Conservation (phyloP, 2,888 invertebrate species). For the Cremastinae sp. region DNA sequence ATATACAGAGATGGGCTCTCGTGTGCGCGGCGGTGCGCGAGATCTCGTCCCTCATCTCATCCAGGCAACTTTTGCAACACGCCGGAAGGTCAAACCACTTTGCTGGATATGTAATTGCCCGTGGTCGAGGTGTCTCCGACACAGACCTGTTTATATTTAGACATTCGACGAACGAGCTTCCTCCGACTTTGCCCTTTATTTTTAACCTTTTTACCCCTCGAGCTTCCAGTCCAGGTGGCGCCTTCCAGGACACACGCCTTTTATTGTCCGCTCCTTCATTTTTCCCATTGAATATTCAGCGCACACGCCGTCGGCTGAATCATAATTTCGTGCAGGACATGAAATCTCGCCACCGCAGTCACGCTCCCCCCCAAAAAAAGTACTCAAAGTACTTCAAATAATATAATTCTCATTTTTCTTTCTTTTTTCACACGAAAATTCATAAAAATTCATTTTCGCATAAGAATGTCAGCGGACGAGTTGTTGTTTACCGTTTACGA, state of each 20-base stretch:
- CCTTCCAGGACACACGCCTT: constrained; percentile 6
- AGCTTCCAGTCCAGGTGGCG: constrained; percentile 17
- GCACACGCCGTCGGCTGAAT: background rate
- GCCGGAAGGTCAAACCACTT: constrained; percentile 63
- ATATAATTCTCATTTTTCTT: too few species aligned
- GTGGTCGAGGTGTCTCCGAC: constrained; percentile 57
- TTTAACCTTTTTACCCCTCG: constrained; percentile 2
- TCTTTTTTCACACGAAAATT: too few species aligned
- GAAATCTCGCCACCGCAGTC: background rate
- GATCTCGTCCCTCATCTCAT: constrained; percentile 31
- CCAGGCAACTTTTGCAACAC: constrained; percentile 20
- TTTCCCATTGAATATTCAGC: constrained; percentile 24
- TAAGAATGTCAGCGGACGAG: too few species aligned
- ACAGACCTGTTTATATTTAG: constrained; percentile 23
- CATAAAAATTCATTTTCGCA: too few species aligned
- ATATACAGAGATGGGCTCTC: constrained; percentile 39
- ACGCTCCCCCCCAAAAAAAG: too few species aligned
- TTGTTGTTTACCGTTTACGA: constrained; percentile 72
- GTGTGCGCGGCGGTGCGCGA: constrained; percentile 19
- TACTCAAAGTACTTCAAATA: too few species aligned
- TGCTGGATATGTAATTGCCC: constrained; percentile 59
- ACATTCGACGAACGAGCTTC: constrained; percentile 26
- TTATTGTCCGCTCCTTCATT: constrained; percentile 13
- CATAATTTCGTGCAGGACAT: constrained; percentile 4
- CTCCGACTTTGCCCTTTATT: constrained; percentile 26